phyloP scores from a whole-genome alignment of 2,888 invertebrate genomes.

The Drosophila picticornis region DNA sequence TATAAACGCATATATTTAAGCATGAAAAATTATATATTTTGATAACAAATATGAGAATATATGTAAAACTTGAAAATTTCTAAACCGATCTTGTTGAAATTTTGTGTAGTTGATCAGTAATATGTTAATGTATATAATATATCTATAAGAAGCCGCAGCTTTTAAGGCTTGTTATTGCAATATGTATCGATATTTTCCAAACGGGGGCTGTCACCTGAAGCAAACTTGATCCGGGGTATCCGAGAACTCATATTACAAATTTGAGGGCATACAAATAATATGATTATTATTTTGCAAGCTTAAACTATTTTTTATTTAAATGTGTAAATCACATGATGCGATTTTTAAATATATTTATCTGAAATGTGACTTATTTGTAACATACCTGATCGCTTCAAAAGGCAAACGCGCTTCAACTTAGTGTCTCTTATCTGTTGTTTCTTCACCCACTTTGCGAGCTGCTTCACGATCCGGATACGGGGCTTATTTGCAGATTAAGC shows the following conservation, averaged over 20 bases:
- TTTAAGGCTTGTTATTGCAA: not conserved
- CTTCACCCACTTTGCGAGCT: not conserved
- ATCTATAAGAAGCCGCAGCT: not conserved
- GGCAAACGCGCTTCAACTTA: not conserved
- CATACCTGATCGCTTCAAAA: conserved; percentile 12
- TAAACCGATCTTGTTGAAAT: not conserved
- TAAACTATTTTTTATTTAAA: not conserved
- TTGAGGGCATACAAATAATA: not conserved
- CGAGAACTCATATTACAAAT: too few species aligned
- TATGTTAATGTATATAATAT: not conserved
- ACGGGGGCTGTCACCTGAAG: too few species aligned
- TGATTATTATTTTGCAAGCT: not conserved
- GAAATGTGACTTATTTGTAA: not conserved
- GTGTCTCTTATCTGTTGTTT: conserved; percentile 8
- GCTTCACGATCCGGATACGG: conserved; percentile 1
- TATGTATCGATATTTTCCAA: not conserved
- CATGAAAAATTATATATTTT: not conserved
- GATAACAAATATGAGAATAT: not conserved
- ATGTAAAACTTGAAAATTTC: not conserved
- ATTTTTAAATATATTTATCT: not conserved
- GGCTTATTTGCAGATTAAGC: conserved; percentile 10
- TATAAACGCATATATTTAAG: not conserved
- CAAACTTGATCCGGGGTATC: too few species aligned
- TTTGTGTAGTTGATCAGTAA: not conserved
- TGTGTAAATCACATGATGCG: not conserved